These are phyloP conservation scores for Arge pagana DNA, from an alignment of 2,888 invertebrate genomes.

Conservation along the genomic window DNA sequence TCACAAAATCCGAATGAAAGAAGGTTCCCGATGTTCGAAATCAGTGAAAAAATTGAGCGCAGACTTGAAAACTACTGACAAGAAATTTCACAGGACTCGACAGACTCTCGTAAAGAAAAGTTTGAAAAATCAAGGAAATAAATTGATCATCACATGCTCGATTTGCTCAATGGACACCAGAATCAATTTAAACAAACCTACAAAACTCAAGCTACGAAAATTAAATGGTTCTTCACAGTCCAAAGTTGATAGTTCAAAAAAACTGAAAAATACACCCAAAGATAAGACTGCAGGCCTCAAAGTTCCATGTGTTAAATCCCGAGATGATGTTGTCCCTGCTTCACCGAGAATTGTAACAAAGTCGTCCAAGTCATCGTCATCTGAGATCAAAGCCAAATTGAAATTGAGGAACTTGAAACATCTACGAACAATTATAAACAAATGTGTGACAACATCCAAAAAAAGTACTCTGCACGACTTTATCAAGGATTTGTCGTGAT, in stretches of 20 bases:
- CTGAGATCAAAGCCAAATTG: slow-evolving; percentile 32
- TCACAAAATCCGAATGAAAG: slow-evolving; percentile 36
- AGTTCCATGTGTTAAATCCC: slow-evolving; percentile 32
- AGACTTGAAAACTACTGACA: slow-evolving; percentile 18
- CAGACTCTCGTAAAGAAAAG: slow-evolving; percentile 39
- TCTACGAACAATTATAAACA: slow-evolving; percentile 42
- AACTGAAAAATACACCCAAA: slow-evolving; percentile 51
- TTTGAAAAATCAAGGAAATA: slow-evolving; percentile 41
- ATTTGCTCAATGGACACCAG: slow-evolving; percentile 41
- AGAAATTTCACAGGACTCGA: slow-evolving; percentile 34
- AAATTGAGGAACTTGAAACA: slow-evolving; percentile 42
- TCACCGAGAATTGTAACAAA: slow-evolving; percentile 5
- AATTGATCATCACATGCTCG: slow-evolving; percentile 43
- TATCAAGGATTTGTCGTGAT: slow-evolving; percentile 42
- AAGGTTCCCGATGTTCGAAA: slow-evolving; percentile 36
- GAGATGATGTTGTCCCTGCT: slow-evolving; percentile 30
- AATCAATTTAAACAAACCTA: slow-evolving; percentile 41
- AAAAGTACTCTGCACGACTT: slow-evolving; percentile 45
- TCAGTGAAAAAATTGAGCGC: slow-evolving; percentile 37
- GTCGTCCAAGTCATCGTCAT: too few relatives aligned
- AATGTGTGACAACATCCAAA: slow-evolving; percentile 32
- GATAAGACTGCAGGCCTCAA: slow-evolving; percentile 59
- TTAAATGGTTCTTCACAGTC: too few relatives aligned
- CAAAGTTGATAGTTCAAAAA: slow-evolving; percentile 27
- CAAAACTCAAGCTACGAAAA: slow-evolving; percentile 35